Evolutionary conservation across 2,797 vertebrate genomes (phyloP).

Genomic region (Hypotaenidia okinawae): DNA sequence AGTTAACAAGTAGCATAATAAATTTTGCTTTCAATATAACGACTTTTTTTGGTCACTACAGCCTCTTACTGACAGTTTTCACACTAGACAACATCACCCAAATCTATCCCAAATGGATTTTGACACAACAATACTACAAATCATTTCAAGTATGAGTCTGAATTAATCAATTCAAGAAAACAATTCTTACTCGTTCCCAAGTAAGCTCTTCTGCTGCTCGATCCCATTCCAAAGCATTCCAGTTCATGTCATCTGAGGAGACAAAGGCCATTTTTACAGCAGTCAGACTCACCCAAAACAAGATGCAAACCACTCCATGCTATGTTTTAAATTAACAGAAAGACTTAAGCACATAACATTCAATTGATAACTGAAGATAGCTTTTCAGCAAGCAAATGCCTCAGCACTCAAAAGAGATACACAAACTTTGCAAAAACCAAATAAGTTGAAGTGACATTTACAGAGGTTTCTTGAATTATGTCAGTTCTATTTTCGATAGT

Average conservation of each 20-base stretch:
- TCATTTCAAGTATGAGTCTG: background rate
- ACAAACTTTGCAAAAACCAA: background rate
- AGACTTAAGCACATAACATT: background rate
- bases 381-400: background rate
- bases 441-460: background rate
- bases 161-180: background rate
- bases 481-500: background rate
- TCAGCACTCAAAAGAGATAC: background rate
- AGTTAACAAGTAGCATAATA: background rate
- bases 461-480: background rate
- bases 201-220: constrained; percentile 98
- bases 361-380: background rate
- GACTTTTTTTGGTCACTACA: background rate
- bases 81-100: background rate
- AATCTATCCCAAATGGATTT: background rate
- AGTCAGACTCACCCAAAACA: background rate
- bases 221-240: constrained; percentile 99
- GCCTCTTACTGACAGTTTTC: background rate
- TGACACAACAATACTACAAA: background rate
- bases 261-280: constrained; percentile 38
- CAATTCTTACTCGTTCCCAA: constrained; percentile 88
- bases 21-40: background rate
- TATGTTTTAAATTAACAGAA: background rate
- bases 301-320: background rate
- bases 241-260: constrained; percentile 96